phyloP scores from a whole-genome alignment of 2,113 vertebrate genomes.

The Barbus barbus region DNA sequence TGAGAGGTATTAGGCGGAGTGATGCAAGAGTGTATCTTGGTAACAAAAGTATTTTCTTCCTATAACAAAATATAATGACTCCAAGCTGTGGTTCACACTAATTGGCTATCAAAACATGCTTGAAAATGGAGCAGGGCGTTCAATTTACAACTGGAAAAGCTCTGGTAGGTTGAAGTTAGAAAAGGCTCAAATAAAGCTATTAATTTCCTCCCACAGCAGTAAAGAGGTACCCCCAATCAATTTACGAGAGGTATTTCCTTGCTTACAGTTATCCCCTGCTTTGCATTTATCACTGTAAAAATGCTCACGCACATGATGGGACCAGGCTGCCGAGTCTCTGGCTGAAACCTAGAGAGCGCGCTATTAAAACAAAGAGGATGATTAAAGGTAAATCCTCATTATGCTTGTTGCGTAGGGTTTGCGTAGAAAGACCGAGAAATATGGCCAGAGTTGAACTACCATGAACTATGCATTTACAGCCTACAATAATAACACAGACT shows the following conservation, averaged over 20 bases:
- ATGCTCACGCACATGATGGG: conserved; percentile 25
- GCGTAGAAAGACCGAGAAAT: conserved; percentile 50
- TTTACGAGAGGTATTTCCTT: conserved; percentile 21
- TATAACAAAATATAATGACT: conserved; percentile 56
- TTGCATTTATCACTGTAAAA: conserved; percentile 37
- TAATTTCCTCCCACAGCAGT: conserved; percentile 18
- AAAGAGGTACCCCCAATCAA: conserved; percentile 25
- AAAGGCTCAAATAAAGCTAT: background rate
- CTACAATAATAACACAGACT: conserved; percentile 65
- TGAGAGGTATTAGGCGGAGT: conserved; percentile 56
- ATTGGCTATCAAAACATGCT: conserved; percentile 51
- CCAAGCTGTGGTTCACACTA: conserved; percentile 43
- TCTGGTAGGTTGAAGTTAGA: background rate
- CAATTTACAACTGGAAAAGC: conserved; percentile 23
- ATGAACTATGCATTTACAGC: conserved; percentile 58
- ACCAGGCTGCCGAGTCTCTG: background rate
- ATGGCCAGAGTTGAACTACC: conserved; percentile 53
- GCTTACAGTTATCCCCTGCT: background rate
- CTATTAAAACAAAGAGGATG: conserved; percentile 5
- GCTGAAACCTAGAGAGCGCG: background rate
- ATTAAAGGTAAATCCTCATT: background rate
- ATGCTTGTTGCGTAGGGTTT: conserved; percentile 6
- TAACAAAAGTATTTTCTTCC: conserved; percentile 56
- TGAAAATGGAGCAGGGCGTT: conserved; percentile 13
- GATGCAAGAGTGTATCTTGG: conserved; percentile 47